Evolutionary conservation across 2,888 invertebrate species (phyloP).

Genomic region (Papilio elwesi): DNA sequence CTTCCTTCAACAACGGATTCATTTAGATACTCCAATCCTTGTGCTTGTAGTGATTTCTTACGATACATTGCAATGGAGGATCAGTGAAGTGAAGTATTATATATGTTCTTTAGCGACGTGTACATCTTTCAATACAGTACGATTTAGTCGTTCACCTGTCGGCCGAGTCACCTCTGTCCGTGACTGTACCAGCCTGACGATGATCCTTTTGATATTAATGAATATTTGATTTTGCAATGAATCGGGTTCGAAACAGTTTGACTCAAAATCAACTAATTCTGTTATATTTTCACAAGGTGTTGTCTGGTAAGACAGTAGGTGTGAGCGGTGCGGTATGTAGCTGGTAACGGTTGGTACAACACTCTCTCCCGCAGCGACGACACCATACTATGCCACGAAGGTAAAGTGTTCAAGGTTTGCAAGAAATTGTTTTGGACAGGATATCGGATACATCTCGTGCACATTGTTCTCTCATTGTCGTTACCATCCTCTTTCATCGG

Average conservation of each 20-base stretch:
- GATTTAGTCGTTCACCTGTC: constrained; percentile 70
- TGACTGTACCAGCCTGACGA: constrained; percentile 66
- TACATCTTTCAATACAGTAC: constrained; percentile 64
- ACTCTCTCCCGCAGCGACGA: constrained; percentile 71
- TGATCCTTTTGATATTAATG: constrained; percentile 71
- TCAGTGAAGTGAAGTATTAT: constrained; percentile 67
- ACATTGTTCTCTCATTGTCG: constrained; percentile 74
- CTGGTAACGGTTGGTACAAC: constrained; percentile 77
- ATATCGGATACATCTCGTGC: constrained; percentile 70
- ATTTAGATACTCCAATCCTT: constrained; percentile 62
- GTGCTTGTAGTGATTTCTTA: constrained; percentile 75
- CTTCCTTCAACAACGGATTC: constrained; percentile 64
- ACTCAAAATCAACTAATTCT: constrained; percentile 83
- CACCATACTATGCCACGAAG: constrained; percentile 68
- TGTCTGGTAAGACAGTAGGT: constrained; percentile 84
- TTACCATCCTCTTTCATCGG: constrained; percentile 74
- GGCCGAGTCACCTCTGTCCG: constrained; percentile 64
- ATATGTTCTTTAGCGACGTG: constrained; percentile 65
- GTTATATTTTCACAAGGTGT: constrained; percentile 84
- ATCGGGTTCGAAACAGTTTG: constrained; percentile 71
- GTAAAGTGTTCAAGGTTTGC: constrained; percentile 82
- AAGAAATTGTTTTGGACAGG: constrained; percentile 71
- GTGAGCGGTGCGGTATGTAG: constrained; percentile 79
- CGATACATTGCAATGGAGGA: constrained; percentile 69
- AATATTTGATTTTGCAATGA: constrained; percentile 64